A percentile compares a stretch with the other conserved stretches of the same genome.
Evolutionary conservation across 2,797 vertebrate genomes (phyloP).

Genomic region (Dendrocincla fuliginosa): DNA sequence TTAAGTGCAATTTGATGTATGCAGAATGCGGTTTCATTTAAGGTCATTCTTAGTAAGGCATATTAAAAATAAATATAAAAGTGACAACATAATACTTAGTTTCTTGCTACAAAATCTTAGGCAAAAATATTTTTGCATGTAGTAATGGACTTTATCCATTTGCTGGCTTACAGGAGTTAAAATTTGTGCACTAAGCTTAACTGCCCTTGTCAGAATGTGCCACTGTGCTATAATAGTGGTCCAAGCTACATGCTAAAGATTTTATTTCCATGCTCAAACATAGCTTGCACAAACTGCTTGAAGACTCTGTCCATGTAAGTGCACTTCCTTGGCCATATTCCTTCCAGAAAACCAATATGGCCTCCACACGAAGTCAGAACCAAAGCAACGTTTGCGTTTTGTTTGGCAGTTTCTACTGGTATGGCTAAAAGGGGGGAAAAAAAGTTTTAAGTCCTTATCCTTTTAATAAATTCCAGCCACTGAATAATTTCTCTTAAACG

Average conservation of each 20-base stretch:
- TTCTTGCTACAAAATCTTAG: constrained; percentile 76
- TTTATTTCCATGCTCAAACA: constrained; percentile 89
- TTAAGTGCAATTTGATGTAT: constrained; percentile 75
- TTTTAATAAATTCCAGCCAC: neutral
- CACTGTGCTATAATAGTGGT: neutral
- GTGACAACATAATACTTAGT: constrained; percentile 71
- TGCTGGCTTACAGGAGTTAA: constrained; percentile 74
- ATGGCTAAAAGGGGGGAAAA: constrained; percentile 79
- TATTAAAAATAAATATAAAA: constrained; percentile 80
- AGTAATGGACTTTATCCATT: constrained; percentile 70
- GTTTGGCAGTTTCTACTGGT: constrained; percentile 92
- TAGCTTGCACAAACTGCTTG: constrained; percentile 94
- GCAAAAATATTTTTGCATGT: constrained; percentile 73
- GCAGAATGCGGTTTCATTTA: constrained; percentile 74
- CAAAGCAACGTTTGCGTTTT: constrained; percentile 94
- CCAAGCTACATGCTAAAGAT: constrained; percentile 77
- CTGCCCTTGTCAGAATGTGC: constrained; percentile 60
- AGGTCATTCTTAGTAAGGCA: constrained; percentile 81
- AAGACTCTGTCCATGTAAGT: constrained; percentile 99
- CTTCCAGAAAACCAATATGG: constrained; percentile 98
- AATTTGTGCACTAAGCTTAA: constrained; percentile 69
- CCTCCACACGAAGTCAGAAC: constrained; percentile 94
- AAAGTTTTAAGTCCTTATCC: neutral
- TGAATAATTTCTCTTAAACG: neutral
- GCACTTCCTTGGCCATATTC: constrained; percentile 92